phyloP scores from a whole-genome alignment of 2,797 vertebrate species.

The Enoplosus armatus region DNA sequence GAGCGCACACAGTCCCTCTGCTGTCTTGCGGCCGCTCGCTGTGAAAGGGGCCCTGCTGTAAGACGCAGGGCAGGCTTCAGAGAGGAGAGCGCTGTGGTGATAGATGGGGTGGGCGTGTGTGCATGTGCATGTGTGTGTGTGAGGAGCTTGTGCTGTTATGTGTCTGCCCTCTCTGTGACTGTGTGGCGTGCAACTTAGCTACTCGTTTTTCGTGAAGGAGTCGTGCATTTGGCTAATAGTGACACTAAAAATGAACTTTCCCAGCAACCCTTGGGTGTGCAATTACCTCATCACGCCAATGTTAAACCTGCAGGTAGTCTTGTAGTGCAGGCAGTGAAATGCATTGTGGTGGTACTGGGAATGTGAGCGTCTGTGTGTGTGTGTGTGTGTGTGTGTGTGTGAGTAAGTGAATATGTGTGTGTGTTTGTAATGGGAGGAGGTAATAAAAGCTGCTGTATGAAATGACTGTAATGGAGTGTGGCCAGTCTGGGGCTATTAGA shows the following conservation, averaged over 20 bases:
- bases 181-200: background rate
- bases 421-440: constrained; percentile 77
- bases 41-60: constrained; percentile 62
- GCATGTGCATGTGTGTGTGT: constrained; percentile 10
- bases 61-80: constrained; percentile 55
- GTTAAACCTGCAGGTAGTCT: constrained; percentile 56
- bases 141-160: constrained; percentile 23
- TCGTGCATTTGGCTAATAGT: background rate
- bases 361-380: constrained; percentile 37
- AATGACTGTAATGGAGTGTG: constrained; percentile 81
- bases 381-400: constrained; percentile 30
- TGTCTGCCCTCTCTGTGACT: constrained; percentile 14
- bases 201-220: constrained; percentile 18
- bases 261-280: constrained; percentile 19
- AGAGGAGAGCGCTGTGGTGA: constrained; percentile 32
- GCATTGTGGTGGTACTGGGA: constrained; percentile 52
- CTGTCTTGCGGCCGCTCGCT: constrained; percentile 58
- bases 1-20: constrained; percentile 64
- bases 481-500: constrained; percentile 82
- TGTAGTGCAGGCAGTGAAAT: constrained; percentile 42
- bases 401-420: constrained; percentile 19
- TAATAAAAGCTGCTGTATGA: constrained; percentile 82
- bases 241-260: constrained; percentile 4
- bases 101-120: constrained; percentile 41
- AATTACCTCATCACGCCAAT: constrained; percentile 1